A percentile compares a stretch with the other conserved stretches of the same genome.
phyloP scores from a whole-genome alignment of 2,888 invertebrate species.

The Tethea ocularis region DNA sequence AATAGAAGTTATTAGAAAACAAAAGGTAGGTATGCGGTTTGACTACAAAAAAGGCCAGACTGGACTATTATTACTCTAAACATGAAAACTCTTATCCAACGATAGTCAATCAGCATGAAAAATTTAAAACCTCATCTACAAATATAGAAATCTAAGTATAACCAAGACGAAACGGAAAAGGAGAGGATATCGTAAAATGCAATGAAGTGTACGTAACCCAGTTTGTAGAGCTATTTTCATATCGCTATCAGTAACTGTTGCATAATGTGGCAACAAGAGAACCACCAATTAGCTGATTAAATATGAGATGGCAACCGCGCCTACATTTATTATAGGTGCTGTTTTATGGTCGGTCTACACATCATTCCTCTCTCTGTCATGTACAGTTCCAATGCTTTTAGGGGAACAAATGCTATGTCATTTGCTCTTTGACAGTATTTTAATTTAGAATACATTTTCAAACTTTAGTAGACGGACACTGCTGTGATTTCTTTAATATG shows the following conservation, averaged over 20 bases:
- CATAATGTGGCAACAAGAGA: constrained; percentile 47
- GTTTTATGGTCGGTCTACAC: background rate
- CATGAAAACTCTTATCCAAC: no score
- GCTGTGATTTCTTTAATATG: no score
- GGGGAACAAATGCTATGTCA: background rate
- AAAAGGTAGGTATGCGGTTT: no score
- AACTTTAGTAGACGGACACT: no score
- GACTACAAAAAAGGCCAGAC: no score
- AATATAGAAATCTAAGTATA: background rate
- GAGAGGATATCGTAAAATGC: constrained; percentile 19
- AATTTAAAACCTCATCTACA: background rate
- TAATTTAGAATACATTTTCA: no score
- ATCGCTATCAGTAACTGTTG: constrained; percentile 40
- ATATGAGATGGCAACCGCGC: constrained; percentile 45
- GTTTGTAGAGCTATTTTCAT: constrained; percentile 26
- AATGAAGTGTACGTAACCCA: constrained; percentile 31
- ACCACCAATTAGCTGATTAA: constrained; percentile 64
- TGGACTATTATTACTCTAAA: no score
- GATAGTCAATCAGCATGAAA: background rate
- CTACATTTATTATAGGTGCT: constrained; percentile 9
- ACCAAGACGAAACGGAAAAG: background rate
- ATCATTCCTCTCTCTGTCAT: background rate
- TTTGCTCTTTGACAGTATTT: no score
- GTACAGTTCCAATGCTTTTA: background rate
- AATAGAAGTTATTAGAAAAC: no score